phyloP scores from a whole-genome alignment of 2,888 invertebrate genomes.

The Plagiodera versicolora region DNA sequence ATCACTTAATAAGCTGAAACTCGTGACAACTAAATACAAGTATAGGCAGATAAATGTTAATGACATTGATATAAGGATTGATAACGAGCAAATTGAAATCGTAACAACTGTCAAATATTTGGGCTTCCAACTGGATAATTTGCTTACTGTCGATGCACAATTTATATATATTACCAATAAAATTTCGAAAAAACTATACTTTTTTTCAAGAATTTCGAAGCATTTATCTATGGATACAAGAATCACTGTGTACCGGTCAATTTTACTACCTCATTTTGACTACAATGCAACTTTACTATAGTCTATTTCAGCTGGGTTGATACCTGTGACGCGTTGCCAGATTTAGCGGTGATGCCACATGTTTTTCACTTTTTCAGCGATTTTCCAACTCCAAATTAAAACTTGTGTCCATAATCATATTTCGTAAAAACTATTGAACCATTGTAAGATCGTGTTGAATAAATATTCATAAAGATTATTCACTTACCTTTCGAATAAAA shows the following conservation, averaged over 20 bases:
- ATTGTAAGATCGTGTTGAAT: too few relatives aligned
- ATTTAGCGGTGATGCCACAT: too few relatives aligned
- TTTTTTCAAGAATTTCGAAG: conserved; percentile 5
- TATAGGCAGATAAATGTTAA: conserved; percentile 3
- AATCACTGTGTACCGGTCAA: background rate
- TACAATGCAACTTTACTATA: background rate
- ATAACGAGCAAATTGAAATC: conserved; percentile 12
- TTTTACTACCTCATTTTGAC: background rate
- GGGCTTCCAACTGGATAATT: conserved; percentile 5
- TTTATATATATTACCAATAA: background rate
- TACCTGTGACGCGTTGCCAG: too few relatives aligned
- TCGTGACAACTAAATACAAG: background rate
- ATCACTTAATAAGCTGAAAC: conserved; percentile 3
- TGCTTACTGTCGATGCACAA: conserved; percentile 2
- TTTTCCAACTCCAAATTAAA: too few relatives aligned
- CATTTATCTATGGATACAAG: background rate
- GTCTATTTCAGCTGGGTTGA: too few relatives aligned
- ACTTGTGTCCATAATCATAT: too few relatives aligned
- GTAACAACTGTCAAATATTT: conserved; percentile 2
- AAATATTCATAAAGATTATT: too few relatives aligned
- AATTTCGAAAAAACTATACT: conserved; percentile 4
- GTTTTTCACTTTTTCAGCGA: too few relatives aligned
- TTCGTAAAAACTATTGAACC: too few relatives aligned
- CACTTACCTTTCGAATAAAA: too few relatives aligned
- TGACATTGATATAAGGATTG: conserved; percentile 1